phyloP scores from a whole-genome alignment of 2,888 invertebrate species.

The Brenthis ino region DNA sequence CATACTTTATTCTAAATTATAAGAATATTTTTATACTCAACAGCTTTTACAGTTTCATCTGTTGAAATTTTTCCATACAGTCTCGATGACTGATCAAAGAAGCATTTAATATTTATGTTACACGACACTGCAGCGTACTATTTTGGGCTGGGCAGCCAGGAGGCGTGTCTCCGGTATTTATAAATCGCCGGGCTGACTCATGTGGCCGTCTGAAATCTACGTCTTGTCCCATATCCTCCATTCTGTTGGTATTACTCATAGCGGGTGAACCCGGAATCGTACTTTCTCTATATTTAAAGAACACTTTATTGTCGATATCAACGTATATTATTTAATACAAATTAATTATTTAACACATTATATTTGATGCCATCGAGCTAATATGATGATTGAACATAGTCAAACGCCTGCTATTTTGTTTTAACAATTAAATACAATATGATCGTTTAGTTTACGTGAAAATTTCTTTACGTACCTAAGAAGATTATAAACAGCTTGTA shows the following conservation, averaged over 20 bases:
- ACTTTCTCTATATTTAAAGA: slow-evolving; percentile 45
- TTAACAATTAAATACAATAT: no score
- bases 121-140: slow-evolving; percentile 72
- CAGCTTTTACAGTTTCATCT: slow-evolving; percentile 18
- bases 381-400: no score
- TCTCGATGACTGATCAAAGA: slow-evolving; percentile 49
- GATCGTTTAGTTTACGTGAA: no score
- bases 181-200: slow-evolving; percentile 74
- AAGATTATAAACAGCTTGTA: no score
- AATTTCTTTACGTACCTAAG: no score
- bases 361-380: no score
- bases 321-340: no score
- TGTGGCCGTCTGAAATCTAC: slow-evolving; percentile 73
- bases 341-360: no score
- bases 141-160: slow-evolving; percentile 74
- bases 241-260: slow-evolving; percentile 74
- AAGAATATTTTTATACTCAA: slow-evolving; percentile 29
- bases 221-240: slow-evolving; percentile 79
- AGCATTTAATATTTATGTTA: slow-evolving; percentile 67
- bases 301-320: no score
- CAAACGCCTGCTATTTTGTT: no score
- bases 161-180: slow-evolving; percentile 81
- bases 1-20: slow-evolving; percentile 22
- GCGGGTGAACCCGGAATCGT: slow-evolving; percentile 74
- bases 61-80: slow-evolving; percentile 27